Evolutionary conservation across 2,113 vertebrate species (phyloP).

Genomic region (Oenanthe oenanthe): DNA sequence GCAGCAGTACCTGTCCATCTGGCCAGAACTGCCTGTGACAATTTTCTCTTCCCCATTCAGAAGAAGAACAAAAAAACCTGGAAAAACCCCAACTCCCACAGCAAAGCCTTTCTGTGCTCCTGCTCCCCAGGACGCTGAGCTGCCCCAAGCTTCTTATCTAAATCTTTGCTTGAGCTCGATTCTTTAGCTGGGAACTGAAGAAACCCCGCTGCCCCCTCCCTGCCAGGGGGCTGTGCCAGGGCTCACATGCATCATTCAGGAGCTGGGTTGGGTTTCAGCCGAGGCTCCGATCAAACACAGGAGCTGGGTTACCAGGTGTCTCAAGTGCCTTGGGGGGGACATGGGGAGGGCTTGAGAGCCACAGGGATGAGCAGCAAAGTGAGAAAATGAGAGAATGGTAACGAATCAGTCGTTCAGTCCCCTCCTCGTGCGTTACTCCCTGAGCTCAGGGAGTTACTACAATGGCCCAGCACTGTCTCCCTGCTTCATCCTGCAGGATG

Average conservation of each 20-base stretch:
- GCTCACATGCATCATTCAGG: slow-evolving; percentile 61
- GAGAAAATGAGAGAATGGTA: background rate
- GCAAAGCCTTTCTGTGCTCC: background rate
- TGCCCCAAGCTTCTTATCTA: slow-evolving; percentile 56
- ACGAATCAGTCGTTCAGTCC: background rate
- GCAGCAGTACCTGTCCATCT: background rate
- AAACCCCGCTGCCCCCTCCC: background rate
- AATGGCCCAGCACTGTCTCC: rapidly evolving
- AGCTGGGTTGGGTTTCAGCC: slow-evolving; percentile 13
- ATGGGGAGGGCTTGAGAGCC: background rate
- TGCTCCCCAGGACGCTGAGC: background rate
- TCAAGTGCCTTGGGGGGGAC: background rate
- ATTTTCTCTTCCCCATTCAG: background rate
- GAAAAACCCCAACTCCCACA: background rate
- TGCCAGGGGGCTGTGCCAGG: background rate
- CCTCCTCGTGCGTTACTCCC: background rate
- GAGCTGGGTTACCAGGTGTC: background rate
- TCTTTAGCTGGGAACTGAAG: background rate
- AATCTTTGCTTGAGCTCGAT: slow-evolving; percentile 25
- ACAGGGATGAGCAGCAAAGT: background rate
- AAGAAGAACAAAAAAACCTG: rapidly evolving
- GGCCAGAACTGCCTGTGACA: background rate
- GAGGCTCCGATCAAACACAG: background rate
- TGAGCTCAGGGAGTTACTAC: background rate
- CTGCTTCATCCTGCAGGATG: background rate